Evolutionary conservation across 2,888 invertebrate species (phyloP).

Genomic region (Parnassius smintheus): DNA sequence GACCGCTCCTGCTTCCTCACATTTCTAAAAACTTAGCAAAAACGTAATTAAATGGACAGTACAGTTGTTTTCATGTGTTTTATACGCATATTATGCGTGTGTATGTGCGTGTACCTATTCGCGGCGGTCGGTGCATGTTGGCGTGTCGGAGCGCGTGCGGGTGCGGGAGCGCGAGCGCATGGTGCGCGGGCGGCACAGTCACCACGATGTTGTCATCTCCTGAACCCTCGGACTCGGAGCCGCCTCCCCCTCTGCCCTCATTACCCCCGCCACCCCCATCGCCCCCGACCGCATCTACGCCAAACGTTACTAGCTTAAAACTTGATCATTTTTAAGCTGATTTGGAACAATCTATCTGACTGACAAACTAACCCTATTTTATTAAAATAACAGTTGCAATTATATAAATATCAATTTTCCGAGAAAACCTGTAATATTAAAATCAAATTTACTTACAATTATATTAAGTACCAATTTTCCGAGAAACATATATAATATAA

Average conservation of each 20-base stretch:
- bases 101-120: conserved; percentile 15
- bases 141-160: conserved; percentile 25
- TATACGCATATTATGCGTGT: neutral
- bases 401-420: too few species aligned
- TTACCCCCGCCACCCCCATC: conserved; percentile 36
- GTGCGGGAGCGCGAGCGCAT: conserved; percentile 33
- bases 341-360: neutral
- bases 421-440: too few species aligned
- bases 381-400: too few species aligned
- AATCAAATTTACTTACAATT: too few species aligned
- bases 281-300: conserved; percentile 27
- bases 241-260: conserved; percentile 40
- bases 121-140: conserved; percentile 29
- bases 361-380: too few species aligned
- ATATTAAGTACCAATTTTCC: too few species aligned
- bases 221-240: conserved; percentile 78
- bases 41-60: too few species aligned
- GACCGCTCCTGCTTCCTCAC: too few species aligned
- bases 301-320: conserved; percentile 24
- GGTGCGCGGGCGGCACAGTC: conserved; percentile 71
- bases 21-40: too few species aligned
- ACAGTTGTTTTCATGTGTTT: too few species aligned
- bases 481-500: too few species aligned
- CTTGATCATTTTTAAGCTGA: conserved; percentile 3
- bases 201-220: conserved; percentile 82